Evolutionary conservation across 1,140 invertebrate genomes (phyloP), one percentile per base, ranked within the genome.

Genomic region (Drosophila subobscura): DNA sequence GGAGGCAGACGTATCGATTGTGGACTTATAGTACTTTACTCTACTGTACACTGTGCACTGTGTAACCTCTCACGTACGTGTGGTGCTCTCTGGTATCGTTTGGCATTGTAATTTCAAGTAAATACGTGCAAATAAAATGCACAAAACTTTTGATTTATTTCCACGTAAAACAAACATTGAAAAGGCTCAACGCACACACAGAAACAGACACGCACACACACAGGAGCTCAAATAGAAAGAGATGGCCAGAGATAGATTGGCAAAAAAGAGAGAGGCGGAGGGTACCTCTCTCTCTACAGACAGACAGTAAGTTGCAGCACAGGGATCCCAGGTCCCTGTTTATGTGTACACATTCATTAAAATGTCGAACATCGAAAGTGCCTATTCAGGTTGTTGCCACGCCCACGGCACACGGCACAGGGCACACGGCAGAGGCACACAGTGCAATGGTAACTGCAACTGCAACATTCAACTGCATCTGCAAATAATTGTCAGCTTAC

Each of bases 321-420:
- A 8, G 10, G 53, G 33, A 27, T 40, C 40, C 50, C 16, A 55
- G 44, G 20, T 67, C 65, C 70, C 78, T 86, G 83, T 88, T 86
- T 88, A 86, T 86, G 83, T 88, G 83, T 86, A 88, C 83, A 86
- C 83, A 86, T 86, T 86, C 83, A 86, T 86, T 86, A 86, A 86
- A 86, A 88, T 88, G 83, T 88, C 83, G 83, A 88, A 86, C 83
- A 86, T 86, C 83, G 83, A 86, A 86, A 86, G 83, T 86, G 83
- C 83, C 83, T 73, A 86, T 86, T 86, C 83, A 88, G 83, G 83
- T 88, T 88, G 78, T 61, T 85, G 77, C 78, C 80, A 86, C 77
- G 76, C 64, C 83, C 58, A 77, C 81, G 65, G 72, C 76, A 47
- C 47, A 64, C 27, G 29, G 8, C 29, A 33, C 29, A 33, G 29